Base-by-base conservation (phyloP, 1,140 invertebrate species). In the Caerostris extrusa region DNA sequence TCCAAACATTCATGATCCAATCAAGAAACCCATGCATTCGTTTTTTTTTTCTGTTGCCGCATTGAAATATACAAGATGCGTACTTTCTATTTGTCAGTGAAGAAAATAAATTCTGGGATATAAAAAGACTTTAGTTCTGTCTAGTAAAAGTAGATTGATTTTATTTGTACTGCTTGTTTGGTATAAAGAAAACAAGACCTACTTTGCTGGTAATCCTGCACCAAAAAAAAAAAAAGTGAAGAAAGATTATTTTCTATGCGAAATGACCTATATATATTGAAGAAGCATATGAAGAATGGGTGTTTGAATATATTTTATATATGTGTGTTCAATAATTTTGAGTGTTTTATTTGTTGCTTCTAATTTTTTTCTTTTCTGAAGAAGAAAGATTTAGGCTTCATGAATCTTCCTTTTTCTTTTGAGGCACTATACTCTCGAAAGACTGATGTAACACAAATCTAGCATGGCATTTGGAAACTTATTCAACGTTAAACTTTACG, bases 131-230 rank as follows among this genome's bases (percentile, higher is more conserved):
- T 77, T 77, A 77, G 71, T 12, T 77, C 50, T 77, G 71, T 77
- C 71, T 19, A 50, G 12, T 50, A 34, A 50, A 77, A 34, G 34
- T 50, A 77, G 71, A 77, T 77, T 77, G 50, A 77, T 50, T 77
- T 77, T 77, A 77, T 77, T 77, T 77, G 71, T 77, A 77, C 71
- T 77, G 34, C 71, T 77, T 77, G 71, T 77, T 12, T 77, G 71
- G 71, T 50, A 53, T 50, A 77, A 77, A 77, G 71, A 77, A 77
- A 77, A 77, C 71, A 77, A 77, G 71, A 5, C 71, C 71, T 77
- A 77, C 50, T 77, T 77, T 77, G 12, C 34, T 53, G 53, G 71
- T 53, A 77, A 77, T 77, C 50, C 71, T 64, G 61, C 10, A 53
- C 34, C 0, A 3, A 3, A 12, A 77, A 77, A 12, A 77, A 77